Evolutionary conservation across 2,113 vertebrate species (phyloP), one percentile per base, ranked within the genome.

Genomic region (Hymenochirus boettgeri): DNA sequence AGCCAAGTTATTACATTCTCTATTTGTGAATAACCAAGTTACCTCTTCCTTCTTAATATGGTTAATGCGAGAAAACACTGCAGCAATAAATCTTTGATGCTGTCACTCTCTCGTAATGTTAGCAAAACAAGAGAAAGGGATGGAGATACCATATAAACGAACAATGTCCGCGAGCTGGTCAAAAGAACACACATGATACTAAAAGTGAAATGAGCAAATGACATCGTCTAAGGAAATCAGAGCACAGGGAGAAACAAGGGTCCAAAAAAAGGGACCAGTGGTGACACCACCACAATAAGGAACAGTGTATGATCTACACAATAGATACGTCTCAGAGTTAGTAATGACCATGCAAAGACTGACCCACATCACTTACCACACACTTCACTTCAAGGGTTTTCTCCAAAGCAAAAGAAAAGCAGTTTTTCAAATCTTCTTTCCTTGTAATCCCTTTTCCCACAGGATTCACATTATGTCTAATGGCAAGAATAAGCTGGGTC

Each of bases 21-120:
- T n/a, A n/a, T n/a, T n/a, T n/a, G n/a, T n/a, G n/a, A n/a, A n/a
- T n/a, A n/a, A n/a, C n/a, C n/a, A n/a, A n/a, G n/a, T 63, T 83
- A 95, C 94, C 75, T 96, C 91, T 65, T 99, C 95, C 35, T 85
- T 90, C 77, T 74, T 88, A 61, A 99, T 80, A 70, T 85, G 82
- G 69, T 54, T 73, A 35, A 85, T 69, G 62, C 52, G 61, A 90
- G 85, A 75, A 94, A 94, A 72, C 93, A 96, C 57, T 87, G 85
- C 29, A 95, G 87, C 59, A 99, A 80, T 73, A 90, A 76, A 71
- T 93, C 80, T 9, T 83, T 86, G 27, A 96, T 81, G 73, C 89
- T 83, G 76, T 83, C 82, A 69, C 86, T 92, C 45, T 89, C 42
- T 92, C 88, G 1, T 83, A 88, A 37, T 85, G 73, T 69, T 90